These are phyloP conservation scores for Marmota monax DNA, from an alignment of 2,113 vertebrate genomes.

Conservation along the genomic window DNA sequence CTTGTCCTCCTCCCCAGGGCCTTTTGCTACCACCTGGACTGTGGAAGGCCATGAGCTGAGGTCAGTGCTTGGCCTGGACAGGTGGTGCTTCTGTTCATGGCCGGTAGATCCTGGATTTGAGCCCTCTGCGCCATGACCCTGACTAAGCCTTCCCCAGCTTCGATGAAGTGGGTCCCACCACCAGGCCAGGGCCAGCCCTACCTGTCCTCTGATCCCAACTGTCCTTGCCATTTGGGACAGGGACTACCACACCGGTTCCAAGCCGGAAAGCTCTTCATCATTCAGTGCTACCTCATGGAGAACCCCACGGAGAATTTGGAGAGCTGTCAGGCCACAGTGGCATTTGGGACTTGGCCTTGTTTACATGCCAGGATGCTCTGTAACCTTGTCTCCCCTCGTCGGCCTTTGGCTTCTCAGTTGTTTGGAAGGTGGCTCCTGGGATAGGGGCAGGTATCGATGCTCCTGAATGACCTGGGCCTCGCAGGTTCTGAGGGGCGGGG, in stretches of 20 bases:
- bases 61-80: neutral
- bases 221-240: neutral
- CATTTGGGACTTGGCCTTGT: neutral
- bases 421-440: neutral
- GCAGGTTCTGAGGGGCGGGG: neutral
- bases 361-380: neutral
- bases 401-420: neutral
- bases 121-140: neutral
- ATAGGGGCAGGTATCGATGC: neutral
- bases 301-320: neutral
- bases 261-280: neutral
- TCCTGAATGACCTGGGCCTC: no score
- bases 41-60: neutral
- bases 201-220: neutral
- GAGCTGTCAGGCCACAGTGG: neutral
- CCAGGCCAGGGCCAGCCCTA: neutral
- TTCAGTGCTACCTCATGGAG: neutral
- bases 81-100: neutral
- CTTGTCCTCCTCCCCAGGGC: neutral
- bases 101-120: neutral
- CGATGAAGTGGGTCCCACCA: accelerated
- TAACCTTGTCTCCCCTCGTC: no score
- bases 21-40: neutral
- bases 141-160: neutral
- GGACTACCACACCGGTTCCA: neutral